Evolutionary conservation across 2,113 vertebrate genomes (phyloP), one percentile per base, ranked within the genome.

Genomic region (Apeltes quadracus): DNA sequence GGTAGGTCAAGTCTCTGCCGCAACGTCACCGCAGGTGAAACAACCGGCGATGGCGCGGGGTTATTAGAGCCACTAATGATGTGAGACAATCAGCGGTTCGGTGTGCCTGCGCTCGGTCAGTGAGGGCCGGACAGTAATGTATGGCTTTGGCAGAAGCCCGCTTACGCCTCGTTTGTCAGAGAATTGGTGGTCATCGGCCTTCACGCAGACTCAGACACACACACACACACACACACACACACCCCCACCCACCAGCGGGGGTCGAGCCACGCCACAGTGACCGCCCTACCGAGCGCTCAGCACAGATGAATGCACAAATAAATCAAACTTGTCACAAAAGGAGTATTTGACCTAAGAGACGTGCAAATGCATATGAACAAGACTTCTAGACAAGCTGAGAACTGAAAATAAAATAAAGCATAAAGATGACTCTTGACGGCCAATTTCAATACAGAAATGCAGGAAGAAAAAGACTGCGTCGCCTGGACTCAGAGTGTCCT

Each of bases 261-360:
- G 80, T 32, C 83, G 82, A 78, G 69, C 54, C 83, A 82, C 55
- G 88, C 88, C 87, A 85, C 81, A 88, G 82, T 27, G 82, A 87
- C 82, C 69, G 71, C 86, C 76, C 78, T 56, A 72, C 79, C 80
- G 64, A 89, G 87, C 84, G 81, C 72, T 90, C 85, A 69, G 74
- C 77, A 79, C 82, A 69, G 79, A 89, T 85, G 90, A 90, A 90
- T 85, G 85, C 78, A 72, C 87, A 91, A 86, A 91, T 91, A 90
- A 91, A 92, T 91, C 91, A 92, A 87, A 89, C 46, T 66, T 75
- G 61, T 85, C 69, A 67, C 69, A 63, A 70, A 81, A 81, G 51
- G 64, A 78, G 73, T 76, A 50, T 82, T 56, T 81, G 80, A 89
- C 87, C 84, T 85, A 68, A 53, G 61, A 71, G 76, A 81, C 82